These are phyloP conservation scores for Stenodera caucasica DNA, from an alignment of 2,888 invertebrate genomes.

Conservation along the genomic window DNA sequence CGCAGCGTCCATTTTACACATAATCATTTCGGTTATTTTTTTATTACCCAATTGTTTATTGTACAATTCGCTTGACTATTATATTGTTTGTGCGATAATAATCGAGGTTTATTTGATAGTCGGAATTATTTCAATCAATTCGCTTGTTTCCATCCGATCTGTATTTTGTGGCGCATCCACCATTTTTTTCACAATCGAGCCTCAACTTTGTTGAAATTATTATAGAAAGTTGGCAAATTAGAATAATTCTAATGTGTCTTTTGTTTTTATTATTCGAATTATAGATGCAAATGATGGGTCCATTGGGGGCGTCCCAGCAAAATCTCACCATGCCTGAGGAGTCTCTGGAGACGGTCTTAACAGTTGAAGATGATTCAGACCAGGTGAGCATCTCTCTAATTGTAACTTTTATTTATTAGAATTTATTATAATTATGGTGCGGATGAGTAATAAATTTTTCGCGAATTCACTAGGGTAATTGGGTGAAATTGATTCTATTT, in stretches of 20 bases:
- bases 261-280: slow-evolving; percentile 29
- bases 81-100: not conserved
- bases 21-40: not conserved
- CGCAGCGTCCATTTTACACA: slow-evolving; percentile 2
- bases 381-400: slow-evolving; percentile 37
- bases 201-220: too few species aligned
- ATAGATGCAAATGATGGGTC: slow-evolving; percentile 41
- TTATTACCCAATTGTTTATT: not conserved
- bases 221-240: too few species aligned
- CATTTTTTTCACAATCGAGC: too few species aligned
- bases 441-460: not conserved
- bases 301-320: slow-evolving; percentile 39
- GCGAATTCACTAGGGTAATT: not conserved
- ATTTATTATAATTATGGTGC: too few species aligned
- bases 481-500: not conserved
- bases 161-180: not conserved
- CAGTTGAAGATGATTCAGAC: slow-evolving; percentile 43
- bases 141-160: not conserved
- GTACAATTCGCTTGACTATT: not conserved
- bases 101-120: too few species aligned
- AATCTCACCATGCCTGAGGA: slow-evolving; percentile 43
- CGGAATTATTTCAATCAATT: not conserved
- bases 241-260: not conserved
- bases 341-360: slow-evolving; percentile 34
- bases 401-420: too few species aligned